Base-by-base conservation (phyloP, 2,797 vertebrate genomes). In the Notolepis coatsorum region DNA sequence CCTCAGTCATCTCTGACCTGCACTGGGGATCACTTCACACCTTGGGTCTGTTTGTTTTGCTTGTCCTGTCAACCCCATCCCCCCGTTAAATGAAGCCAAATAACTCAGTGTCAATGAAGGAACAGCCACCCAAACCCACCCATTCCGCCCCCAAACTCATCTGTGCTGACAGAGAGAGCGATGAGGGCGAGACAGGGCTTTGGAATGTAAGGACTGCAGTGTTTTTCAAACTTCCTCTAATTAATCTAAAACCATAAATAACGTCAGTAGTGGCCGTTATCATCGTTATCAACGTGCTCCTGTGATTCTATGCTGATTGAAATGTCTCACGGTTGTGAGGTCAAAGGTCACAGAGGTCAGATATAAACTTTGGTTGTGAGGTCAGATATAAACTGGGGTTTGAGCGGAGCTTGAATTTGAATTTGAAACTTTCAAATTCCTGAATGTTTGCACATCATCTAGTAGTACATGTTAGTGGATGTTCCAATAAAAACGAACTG, bases 11-110 rank as follows among this genome's bases (percentile, higher is more conserved):
- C 84, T 88, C 77, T 85, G 85, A 78, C 84, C 84, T 79, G 76
- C 71, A 76, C 60, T 1, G 3, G 35, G 60, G 84, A 88, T 93
- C 90, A 87, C 79, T 93, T 94, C 88, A 86, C 92, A 92, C 91
- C 91, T 92, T 70, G 0, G 57, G 68, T 81, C 75, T 92, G 87
- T 93, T 95, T 95, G 92, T 95, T 94, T 89, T 88, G 81, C 85
- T 91, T 91, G 86, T 86, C 84, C 89, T 90, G 90, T 92, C 92
- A 87, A 61, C 86, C 70, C 73, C 74, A 65, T 73, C 51, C 75
- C 51, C 46, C 39, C 55, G 68, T 28, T 60, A 38, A 77, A 87
- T 64, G 80, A 89, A 88, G 76, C 71, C 75, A 88, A 91, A 91
- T 88, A 90, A 88, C 87, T 89, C 81, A 64, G 61, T 79, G 80